Base-by-base conservation (phyloP, 2,113 vertebrate genomes). In the Mesembrinibis cayennensis region DNA sequence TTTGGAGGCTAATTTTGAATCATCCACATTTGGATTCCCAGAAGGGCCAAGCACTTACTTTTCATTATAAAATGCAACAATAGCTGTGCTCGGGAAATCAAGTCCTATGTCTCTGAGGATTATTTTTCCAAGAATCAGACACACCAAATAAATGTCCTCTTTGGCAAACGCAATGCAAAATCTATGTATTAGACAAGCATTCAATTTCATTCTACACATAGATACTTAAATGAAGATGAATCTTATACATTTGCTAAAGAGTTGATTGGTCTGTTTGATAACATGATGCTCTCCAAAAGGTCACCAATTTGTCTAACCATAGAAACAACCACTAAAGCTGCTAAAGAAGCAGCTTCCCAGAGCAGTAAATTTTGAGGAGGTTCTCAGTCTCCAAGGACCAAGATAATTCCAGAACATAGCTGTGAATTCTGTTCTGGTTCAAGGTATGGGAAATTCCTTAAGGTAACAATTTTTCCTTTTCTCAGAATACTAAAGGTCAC, bases 301-400 rank as follows among this genome's bases (percentile, higher is more conserved):
- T 95, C 95, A 95, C 94, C 94, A 82, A 95, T 97, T 95, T 95
- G 67, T 93, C 87, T 94, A 95, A 89, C 80, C 9, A 2, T 15
- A 82, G 91, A 89, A 96, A 90, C 82, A 93, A 95, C 61, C 89
- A 88, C 82, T 88, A 80, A 66, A 94, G 71, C 87, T 62, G 81
- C 89, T 94, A 72, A 91, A 89, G 91, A 73, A 82, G 66, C 62
- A 72, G 93, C 66, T 78, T 91, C 84, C 66, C 81, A n/a, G 25
- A 94, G 92, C 92, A 95, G 81, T 96, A 96, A 95, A 96, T 97
- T 97, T 52, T 91, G 77, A 95, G 70, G 81, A 95, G 91, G 61
- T 89, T 95, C 49, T 92, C 50, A 1, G 6, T 93, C 96, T 97
- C 92, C 52, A 72, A 89, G 89, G 95, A 65, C 69, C 49, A 65